These are phyloP conservation scores for Catharus fuscescens DNA, from an alignment of 2,113 vertebrate genomes.

Conservation along the genomic window DNA sequence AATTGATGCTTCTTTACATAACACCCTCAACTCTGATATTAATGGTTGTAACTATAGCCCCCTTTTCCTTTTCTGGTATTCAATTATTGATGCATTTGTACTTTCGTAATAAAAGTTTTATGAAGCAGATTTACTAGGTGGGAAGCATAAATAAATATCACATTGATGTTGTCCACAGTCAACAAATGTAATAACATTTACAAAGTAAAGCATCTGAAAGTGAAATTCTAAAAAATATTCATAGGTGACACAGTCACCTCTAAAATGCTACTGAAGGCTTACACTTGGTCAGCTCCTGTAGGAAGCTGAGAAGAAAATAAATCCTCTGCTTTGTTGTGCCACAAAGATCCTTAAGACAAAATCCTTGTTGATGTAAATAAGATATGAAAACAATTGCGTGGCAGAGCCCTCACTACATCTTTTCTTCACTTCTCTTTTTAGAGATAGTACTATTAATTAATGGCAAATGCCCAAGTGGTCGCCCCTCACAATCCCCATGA, in stretches of 20 bases:
- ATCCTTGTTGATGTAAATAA: neutral
- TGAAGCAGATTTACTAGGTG: rapidly evolving
- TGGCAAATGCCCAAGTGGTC: neutral
- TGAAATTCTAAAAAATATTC: neutral
- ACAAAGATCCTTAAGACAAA: neutral
- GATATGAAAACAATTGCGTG: neutral
- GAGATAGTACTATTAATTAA: neutral
- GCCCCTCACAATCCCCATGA: neutral
- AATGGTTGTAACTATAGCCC: neutral
- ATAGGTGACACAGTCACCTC: rapidly evolving
- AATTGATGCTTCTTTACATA: neutral
- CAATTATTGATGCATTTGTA: neutral
- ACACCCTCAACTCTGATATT: neutral
- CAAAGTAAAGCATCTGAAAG: neutral
- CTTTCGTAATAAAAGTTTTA: neutral
- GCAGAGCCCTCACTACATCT: neutral
- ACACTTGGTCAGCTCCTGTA: neutral
- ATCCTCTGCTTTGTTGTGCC: neutral
- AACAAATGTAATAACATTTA: neutral
- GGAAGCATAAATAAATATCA: neutral
- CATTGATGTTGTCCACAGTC: neutral
- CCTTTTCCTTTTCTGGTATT: neutral
- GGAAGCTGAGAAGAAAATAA: neutral
- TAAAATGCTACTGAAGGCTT: neutral
- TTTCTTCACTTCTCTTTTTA: neutral